Evolutionary conservation across 92 coral and sea anemone species (phyloP), one percentile per base, ranked within the genome.

Genomic region (Plumapathes pennacea): DNA sequence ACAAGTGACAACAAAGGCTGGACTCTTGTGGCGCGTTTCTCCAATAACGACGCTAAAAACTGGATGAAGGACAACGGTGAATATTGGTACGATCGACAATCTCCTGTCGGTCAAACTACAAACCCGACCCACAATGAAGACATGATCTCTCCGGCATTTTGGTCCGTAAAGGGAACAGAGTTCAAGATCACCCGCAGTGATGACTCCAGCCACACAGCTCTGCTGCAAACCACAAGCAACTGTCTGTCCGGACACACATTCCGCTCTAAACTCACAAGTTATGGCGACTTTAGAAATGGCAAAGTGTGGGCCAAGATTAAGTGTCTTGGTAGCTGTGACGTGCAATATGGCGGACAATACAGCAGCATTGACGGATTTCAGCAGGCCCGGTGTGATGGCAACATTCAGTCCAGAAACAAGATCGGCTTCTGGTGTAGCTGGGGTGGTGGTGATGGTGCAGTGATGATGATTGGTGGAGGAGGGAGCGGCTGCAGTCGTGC

Each of bases 81-180:
- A 5, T 52, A 77, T 56, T 82, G 89, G 89, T 83, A 83, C 30
- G 74, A 83, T 58, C 47, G 31, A 50, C 46, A 15, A 30, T 22
- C 38, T 12, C 46, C 74, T 10, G 42, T 33, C 14, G 90, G 90
- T 4, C 50, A 44, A 7, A 50, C 55, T 1, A 13, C 31, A 32
- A 39, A 81, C 23, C 72, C 88, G 26, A 24, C 40, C 32, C 45
- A 13, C 52, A 74, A 81, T 40, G 43, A n/a, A 2, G 87, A 81
- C 76, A 74, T 81, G 87, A 58, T 81, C 41, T 81, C 87, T 10
- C 72, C 68, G 11, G 87, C 60, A 17, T 73, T 81, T 38, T 81
- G 78, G 88, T 12, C 50, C 21, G 12, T 36, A 10, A 41, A 27
- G 23, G 87, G 71, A 3, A 47, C 42, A 3, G 83, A 81, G 46